phyloP scores from a whole-genome alignment of 2,888 invertebrate species.

The Drosophila prostipennis region DNA sequence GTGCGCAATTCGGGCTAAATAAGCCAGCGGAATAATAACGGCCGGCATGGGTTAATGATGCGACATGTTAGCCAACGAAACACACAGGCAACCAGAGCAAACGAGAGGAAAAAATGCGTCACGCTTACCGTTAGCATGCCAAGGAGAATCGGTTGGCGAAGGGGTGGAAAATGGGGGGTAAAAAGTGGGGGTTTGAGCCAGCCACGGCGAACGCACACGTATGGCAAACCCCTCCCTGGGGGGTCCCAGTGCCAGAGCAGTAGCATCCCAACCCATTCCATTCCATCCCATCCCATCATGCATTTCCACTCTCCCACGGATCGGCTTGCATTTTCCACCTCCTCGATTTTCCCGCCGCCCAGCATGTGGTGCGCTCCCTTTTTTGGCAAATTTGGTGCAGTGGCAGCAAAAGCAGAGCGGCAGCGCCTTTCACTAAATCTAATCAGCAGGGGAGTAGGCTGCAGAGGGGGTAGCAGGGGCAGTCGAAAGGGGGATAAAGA shows the following conservation, averaged over 20 bases:
- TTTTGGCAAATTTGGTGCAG: conserved; percentile 78
- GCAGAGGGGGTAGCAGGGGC: neutral
- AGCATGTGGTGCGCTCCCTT: conserved; percentile 79
- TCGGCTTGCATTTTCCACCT: conserved; percentile 18
- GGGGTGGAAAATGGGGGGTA: conserved; percentile 16
- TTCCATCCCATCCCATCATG: conserved; percentile 25
- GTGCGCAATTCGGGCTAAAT: conserved; percentile 63
- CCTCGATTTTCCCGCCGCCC: conserved; percentile 37
- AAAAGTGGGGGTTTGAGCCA: conserved; percentile 16
- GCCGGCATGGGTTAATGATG: conserved; percentile 68
- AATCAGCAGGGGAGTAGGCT: conserved; percentile 63
- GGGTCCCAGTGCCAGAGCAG: conserved; percentile 16
- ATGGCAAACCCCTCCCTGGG: conserved; percentile 29
- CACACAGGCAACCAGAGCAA: conserved; percentile 11
- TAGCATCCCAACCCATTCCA: conserved; percentile 5
- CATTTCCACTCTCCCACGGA: conserved; percentile 44
- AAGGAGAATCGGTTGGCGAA: conserved; percentile 3
- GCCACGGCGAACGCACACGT: conserved; percentile 39
- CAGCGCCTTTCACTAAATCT: conserved; percentile 75
- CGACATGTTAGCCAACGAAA: conserved; percentile 60
- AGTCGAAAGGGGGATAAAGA: neutral
- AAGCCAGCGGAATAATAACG: conserved; percentile 64
- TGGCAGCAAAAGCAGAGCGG: conserved; percentile 32
- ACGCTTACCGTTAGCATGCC: conserved; percentile 72
- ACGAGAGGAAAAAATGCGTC: conserved; percentile 64